Evolutionary conservation across 1,140 invertebrate species (phyloP).

Genomic region (Drosophila suzukii): DNA sequence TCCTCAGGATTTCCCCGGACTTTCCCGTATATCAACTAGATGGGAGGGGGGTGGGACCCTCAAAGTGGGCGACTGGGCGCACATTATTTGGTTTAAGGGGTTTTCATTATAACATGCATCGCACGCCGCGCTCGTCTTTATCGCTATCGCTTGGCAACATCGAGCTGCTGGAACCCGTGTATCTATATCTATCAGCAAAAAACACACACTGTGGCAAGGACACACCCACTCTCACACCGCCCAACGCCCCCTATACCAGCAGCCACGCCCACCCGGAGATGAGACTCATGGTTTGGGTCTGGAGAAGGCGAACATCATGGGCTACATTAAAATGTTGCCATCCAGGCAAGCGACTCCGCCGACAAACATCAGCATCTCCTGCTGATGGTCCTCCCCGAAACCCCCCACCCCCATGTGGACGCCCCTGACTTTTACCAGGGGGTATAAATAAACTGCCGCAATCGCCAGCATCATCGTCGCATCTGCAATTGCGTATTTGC

Average conservation of each 20-base stretch:
- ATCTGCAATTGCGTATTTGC: conserved; percentile 79
- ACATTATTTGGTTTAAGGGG: conserved; percentile 81
- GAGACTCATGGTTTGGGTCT: conserved; percentile 39
- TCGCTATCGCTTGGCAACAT: conserved; percentile 72
- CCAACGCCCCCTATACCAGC: conserved; percentile 9
- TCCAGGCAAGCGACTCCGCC: conserved; percentile 23
- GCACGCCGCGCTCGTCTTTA: conserved; percentile 73
- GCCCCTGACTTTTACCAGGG: conserved; percentile 16
- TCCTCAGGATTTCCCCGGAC: conserved; percentile 8
- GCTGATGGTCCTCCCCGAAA: background rate
- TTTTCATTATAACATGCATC: conserved; percentile 82
- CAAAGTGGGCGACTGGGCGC: conserved; percentile 7
- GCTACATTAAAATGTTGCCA: conserved; percentile 78
- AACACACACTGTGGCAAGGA: conserved; percentile 38
- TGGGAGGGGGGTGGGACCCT: background rate
- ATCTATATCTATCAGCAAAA: conserved; percentile 39
- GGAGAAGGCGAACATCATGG: conserved; percentile 49
- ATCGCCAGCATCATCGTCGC: conserved; percentile 78
- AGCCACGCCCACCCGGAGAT: conserved; percentile 52
- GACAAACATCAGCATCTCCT: conserved; percentile 24
- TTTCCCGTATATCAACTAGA: background rate
- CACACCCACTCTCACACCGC: background rate
- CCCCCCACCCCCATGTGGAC: background rate
- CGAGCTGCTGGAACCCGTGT: conserved; percentile 55
- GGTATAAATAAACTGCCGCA: conserved; percentile 79